Evolutionary conservation across 2,797 vertebrate species (phyloP).

Genomic region (Buceros bicornis): DNA sequence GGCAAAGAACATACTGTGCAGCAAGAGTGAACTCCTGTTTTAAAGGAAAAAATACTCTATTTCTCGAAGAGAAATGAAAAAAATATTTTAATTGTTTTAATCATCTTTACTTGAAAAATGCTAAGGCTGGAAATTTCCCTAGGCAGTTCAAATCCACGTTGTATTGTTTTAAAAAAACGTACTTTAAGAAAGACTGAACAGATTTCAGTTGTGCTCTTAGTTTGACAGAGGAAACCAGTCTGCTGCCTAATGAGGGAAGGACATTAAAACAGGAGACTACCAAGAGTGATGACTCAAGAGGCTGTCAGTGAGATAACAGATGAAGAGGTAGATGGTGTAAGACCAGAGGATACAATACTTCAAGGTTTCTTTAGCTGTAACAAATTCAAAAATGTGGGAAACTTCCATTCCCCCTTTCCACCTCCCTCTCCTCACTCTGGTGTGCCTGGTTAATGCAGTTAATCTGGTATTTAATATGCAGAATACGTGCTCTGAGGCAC

Average conservation of each 20-base stretch:
- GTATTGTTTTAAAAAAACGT: neutral
- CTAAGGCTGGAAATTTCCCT: neutral
- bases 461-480: neutral
- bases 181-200: neutral
- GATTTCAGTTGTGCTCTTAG: neutral
- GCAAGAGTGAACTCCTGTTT: slow-evolving; percentile 15
- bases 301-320: neutral
- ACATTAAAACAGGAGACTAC: neutral
- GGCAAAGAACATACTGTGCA: slow-evolving; percentile 33
- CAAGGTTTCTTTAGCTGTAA: neutral
- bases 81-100: neutral
- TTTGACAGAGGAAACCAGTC: neutral
- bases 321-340: neutral
- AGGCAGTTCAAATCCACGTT: neutral
- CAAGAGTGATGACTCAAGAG: neutral
- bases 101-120: neutral
- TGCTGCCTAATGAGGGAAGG: neutral
- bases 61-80: neutral
- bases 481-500: neutral
- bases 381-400: neutral
- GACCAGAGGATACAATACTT: neutral
- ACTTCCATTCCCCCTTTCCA: neutral
- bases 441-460: neutral
- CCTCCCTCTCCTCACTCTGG: neutral
- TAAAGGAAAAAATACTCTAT: neutral